Conservation (phyloP, 2,888 invertebrate species). For the Zhuqinia jingwanae region DNA sequence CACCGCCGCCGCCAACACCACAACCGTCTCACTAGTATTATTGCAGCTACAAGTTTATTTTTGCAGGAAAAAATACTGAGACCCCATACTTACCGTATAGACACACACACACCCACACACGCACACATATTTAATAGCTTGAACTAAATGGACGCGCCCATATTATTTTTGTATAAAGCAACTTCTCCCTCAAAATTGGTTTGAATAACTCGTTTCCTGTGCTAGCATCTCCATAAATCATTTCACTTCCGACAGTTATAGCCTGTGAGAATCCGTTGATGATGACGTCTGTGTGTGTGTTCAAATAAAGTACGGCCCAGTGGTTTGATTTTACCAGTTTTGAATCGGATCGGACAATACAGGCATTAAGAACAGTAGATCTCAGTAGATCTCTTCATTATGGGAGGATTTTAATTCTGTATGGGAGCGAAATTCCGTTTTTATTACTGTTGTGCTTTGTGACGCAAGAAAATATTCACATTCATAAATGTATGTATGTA, state of each 20-base stretch:
- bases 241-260: conserved; percentile 76
- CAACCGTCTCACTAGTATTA: not conserved
- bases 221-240: conserved; percentile 74
- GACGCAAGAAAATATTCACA: too few relatives aligned
- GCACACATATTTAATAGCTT: not conserved
- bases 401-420: too few relatives aligned
- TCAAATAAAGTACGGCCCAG: conserved; percentile 59
- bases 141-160: not conserved
- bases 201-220: conserved; percentile 70
- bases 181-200: conserved; percentile 58
- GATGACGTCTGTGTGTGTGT: too few relatives aligned
- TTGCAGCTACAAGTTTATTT: conserved; percentile 33
- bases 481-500: too few relatives aligned
- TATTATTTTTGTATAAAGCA: conserved; percentile 36
- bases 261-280: conserved; percentile 51
- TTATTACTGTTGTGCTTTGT: too few relatives aligned
- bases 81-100: not conserved
- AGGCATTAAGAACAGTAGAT: not conserved
- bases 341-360: conserved; percentile 2
- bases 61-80: conserved; percentile 2
- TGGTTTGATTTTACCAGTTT: conserved; percentile 60
- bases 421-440: too few relatives aligned
- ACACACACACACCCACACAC: too few relatives aligned
- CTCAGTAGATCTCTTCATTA: conserved; percentile 41
- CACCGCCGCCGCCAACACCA: not conserved